These are phyloP conservation scores for Drusus annulatus DNA, from an alignment of 1,140 invertebrate genomes.

Conservation along the genomic window DNA sequence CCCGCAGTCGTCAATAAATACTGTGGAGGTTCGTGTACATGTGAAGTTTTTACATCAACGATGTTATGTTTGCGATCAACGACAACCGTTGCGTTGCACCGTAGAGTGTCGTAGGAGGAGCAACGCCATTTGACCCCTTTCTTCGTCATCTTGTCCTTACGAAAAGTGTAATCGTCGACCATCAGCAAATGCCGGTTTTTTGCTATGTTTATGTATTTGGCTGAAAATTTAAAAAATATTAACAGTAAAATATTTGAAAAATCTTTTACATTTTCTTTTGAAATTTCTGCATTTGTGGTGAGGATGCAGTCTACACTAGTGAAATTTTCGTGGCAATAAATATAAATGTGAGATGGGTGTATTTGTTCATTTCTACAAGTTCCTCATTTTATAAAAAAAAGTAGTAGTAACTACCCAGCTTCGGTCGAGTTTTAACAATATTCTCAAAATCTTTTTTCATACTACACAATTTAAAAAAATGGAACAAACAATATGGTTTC, in stretches of 20 bases:
- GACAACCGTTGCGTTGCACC: constrained; percentile 1
- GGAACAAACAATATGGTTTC: too few relatives aligned
- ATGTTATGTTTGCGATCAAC: neutral
- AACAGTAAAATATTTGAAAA: neutral
- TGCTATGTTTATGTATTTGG: constrained; percentile 9
- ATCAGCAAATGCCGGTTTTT: constrained; percentile 20
- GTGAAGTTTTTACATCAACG: neutral
- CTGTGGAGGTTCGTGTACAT: constrained; percentile 22
- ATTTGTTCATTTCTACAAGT: too few relatives aligned
- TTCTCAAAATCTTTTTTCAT: too few relatives aligned
- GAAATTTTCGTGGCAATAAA: too few relatives aligned
- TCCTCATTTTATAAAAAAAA: too few relatives aligned
- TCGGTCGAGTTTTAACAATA: too few relatives aligned
- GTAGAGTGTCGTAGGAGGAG: constrained; percentile 16
- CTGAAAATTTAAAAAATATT: constrained; percentile 23
- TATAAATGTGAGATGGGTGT: too few relatives aligned
- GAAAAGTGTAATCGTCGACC: constrained; percentile 36
- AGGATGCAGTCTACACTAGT: too few relatives aligned
- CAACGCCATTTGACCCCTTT: constrained; percentile 37
- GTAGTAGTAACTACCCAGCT: too few relatives aligned
- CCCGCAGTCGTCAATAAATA: neutral
- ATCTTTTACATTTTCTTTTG: neutral
- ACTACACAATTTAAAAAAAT: too few relatives aligned
- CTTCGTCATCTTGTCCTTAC: neutral
- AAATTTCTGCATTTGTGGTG: neutral